Base-by-base conservation (phyloP, 2,113 vertebrate species). In the Sisor rabdophorus region DNA sequence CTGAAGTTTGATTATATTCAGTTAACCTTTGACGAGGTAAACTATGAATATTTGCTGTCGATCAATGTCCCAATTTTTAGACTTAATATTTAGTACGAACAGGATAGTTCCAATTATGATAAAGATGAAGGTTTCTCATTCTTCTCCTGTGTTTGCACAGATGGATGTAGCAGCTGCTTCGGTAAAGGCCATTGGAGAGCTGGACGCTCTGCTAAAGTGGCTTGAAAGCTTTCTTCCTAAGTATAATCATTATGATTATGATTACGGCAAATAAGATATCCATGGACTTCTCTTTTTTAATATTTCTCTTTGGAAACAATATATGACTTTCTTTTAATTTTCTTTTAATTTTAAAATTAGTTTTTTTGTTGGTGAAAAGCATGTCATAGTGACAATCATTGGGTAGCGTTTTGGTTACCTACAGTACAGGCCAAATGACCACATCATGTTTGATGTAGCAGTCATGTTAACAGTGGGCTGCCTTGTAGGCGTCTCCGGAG, bases 131-230 rank as follows among this genome's bases (percentile, higher is more conserved):
- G 30, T 22, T 54, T 30, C 73, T 76, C 61, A 75, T 19, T 20
- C 71, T 30, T 1, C 75, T 17, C 63, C 36, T 2, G 71, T n/a
- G 55, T 2, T 83, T 5, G n/a, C 74, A 12, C 90, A 98, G 96
- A 81, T 98, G 67, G 88, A 94, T 8, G 78, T 86, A 22, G 84
- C 30, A 1, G 84, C 88, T 36, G 95, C 93, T 0, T 90, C 93
- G 0, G 76, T 90, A 10, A 98, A 98, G 77, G 94, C 95, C 3
- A 84, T 98, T 36, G 96, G 94, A 2, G 96, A 98, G 81, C 87
- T 98, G 81, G 89, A 93, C 58, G 87, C 92, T 28, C 86, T 98
- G 0, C 84, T 98, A 55, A 89, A 93, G 63, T 98, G 96, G 95
- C 79, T 98, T 75, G 90, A 92, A 17, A 88, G 80, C 56, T 82